Percentiles rank a stretch among this genome's conserved stretches.
phyloP scores from a whole-genome alignment of 2,888 invertebrate genomes.

The Rhamnusium bicolor region DNA sequence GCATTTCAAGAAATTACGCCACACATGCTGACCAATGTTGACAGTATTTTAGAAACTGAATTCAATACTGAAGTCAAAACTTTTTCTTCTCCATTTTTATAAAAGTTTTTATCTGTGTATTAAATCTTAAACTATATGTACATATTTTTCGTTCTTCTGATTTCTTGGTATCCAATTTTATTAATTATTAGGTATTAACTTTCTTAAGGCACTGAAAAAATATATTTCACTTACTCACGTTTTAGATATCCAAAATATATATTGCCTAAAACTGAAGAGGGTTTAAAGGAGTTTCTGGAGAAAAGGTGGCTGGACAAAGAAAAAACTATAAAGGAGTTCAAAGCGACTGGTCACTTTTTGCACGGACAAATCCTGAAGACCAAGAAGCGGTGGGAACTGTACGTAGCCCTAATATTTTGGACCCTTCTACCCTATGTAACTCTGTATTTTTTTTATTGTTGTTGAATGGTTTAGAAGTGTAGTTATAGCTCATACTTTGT shows the following conservation, averaged over 20 bases:
- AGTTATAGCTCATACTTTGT: conserved; percentile 73
- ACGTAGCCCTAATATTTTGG: conserved; percentile 79
- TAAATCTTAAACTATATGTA: too few species aligned
- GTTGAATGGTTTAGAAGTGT: conserved; percentile 73
- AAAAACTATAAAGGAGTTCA: conserved; percentile 75
- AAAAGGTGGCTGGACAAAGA: conserved; percentile 81
- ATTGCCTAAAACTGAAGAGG: conserved; percentile 75
- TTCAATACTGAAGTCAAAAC: too few species aligned
- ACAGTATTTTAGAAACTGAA: too few species aligned
- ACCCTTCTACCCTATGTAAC: conserved; percentile 74
- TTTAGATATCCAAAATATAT: conserved; percentile 75
- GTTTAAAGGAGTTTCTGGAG: conserved; percentile 77
- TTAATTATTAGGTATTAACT: too few species aligned
- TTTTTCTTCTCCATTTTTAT: too few species aligned
- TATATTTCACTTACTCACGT: too few species aligned
- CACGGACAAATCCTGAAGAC: conserved; percentile 63
- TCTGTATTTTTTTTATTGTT: conserved; percentile 70
- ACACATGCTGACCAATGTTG: too few species aligned
- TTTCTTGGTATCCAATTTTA: too few species aligned
- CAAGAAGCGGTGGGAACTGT: conserved; percentile 68
- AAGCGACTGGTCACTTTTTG: conserved; percentile 73
- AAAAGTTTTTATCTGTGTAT: too few species aligned
- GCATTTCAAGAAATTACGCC: too few species aligned
- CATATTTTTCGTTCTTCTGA: too few species aligned
- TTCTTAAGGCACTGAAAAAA: too few species aligned